Conservation (phyloP, 1,140 invertebrate species). For the Elymnias hypermnestra region DNA sequence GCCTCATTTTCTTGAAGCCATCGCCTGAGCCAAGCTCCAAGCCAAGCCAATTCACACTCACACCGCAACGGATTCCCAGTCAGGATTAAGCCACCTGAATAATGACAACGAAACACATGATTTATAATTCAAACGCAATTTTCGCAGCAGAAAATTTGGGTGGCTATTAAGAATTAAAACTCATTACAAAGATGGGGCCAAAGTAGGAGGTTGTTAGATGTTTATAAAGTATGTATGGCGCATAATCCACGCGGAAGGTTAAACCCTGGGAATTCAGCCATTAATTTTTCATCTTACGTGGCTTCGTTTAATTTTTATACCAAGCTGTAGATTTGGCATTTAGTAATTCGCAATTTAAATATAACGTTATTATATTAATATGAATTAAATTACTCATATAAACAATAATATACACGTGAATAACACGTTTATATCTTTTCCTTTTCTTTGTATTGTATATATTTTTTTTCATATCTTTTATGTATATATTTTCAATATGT, state of each 20-base stretch:
- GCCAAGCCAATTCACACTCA: conserved; percentile 92
- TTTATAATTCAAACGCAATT: conserved; percentile 33
- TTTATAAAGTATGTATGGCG: conserved; percentile 21
- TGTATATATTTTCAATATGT: too few relatives aligned
- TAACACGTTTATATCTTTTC: too few relatives aligned
- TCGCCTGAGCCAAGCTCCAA: conserved; percentile 90
- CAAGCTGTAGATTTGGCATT: too few relatives aligned
- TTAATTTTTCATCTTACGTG: conserved; percentile 12
- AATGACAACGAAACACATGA: conserved; percentile 25
- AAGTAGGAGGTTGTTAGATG: conserved; percentile 20
- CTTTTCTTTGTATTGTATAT: too few relatives aligned
- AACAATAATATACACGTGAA: too few relatives aligned
- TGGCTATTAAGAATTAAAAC: conserved; percentile 57
- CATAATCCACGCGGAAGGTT: conserved; percentile 16
- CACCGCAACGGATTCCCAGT: conserved; percentile 90
- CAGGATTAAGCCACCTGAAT: conserved; percentile 86
- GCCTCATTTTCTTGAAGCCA: conserved; percentile 81
- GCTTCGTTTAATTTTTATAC: too few relatives aligned
- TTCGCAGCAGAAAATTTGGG: conserved; percentile 22
- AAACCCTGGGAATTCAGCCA: conserved; percentile 3
- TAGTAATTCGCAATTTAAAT: too few relatives aligned
- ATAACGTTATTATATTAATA: too few relatives aligned
- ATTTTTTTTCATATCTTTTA: too few relatives aligned
- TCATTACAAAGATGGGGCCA: conserved; percentile 38
- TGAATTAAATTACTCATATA: too few relatives aligned